These are phyloP conservation scores for Ranitomeya variabilis DNA, from an alignment of 2,113 vertebrate species.

Conservation along the genomic window DNA sequence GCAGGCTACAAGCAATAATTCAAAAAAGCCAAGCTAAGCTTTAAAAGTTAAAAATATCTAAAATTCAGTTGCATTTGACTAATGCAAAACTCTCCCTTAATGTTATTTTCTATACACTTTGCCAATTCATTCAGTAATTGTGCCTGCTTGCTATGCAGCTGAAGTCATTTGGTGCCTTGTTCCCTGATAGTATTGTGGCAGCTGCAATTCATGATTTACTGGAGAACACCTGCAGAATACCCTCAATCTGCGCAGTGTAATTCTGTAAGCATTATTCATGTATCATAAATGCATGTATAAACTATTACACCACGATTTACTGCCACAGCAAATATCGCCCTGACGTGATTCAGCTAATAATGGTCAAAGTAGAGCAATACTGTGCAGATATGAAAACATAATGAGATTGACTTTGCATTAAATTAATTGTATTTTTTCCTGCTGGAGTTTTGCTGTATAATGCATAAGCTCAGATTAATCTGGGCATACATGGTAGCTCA, in stretches of 20 bases:
- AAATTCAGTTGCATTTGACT: constrained; percentile 44
- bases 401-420: constrained; percentile 40
- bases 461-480: constrained; percentile 6
- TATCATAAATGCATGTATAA: constrained; percentile 50
- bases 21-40: constrained; percentile 34
- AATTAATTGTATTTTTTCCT: constrained; percentile 51
- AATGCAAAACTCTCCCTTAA: constrained; percentile 43
- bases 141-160: constrained; percentile 60
- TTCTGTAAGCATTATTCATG: constrained; percentile 43
- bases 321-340: constrained; percentile 37
- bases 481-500: background rate
- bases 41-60: constrained; percentile 33
- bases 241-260: constrained; percentile 24
- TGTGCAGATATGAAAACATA: constrained; percentile 32
- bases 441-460: background rate
- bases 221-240: constrained; percentile 65
- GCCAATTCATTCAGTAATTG: constrained; percentile 59
- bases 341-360: constrained; percentile 56
- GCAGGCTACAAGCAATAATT: constrained; percentile 32
- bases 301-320: constrained; percentile 48
- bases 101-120: constrained; percentile 51
- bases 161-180: constrained; percentile 48
- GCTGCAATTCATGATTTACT: constrained; percentile 64
- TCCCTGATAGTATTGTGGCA: constrained; percentile 44
- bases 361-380: constrained; percentile 33